Evolutionary conservation across 2,888 invertebrate genomes (phyloP).

Genomic region (Ennomos fuscantarius): DNA sequence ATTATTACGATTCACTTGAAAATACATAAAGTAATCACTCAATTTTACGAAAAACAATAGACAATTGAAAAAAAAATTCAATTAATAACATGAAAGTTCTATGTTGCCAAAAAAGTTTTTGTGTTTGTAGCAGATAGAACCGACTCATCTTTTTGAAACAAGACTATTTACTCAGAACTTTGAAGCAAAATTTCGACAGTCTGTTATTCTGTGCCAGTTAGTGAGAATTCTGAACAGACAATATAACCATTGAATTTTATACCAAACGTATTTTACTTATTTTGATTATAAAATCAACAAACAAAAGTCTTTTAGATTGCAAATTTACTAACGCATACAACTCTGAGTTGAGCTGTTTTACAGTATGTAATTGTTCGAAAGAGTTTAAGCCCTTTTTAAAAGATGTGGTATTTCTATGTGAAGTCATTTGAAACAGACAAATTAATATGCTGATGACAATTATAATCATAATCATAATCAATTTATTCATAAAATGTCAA

Average conservation of each 20-base stretch:
- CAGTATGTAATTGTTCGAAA: too few species aligned
- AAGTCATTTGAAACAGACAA: too few species aligned
- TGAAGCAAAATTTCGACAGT: conserved; percentile 41
- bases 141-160: conserved; percentile 33
- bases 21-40: not conserved
- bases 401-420: too few species aligned
- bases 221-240: conserved; percentile 43
- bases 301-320: not conserved
- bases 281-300: conserved; percentile 14
- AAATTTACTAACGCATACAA: not conserved
- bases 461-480: too few species aligned
- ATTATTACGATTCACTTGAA: too few species aligned
- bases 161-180: conserved; percentile 48
- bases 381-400: too few species aligned
- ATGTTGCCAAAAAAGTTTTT: conserved; percentile 12
- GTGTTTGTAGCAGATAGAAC: conserved; percentile 1
- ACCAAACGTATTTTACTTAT: conserved; percentile 32
- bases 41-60: conserved; percentile 1
- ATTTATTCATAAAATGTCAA: too few species aligned
- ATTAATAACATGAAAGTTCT: conserved; percentile 10
- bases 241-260: conserved; percentile 43
- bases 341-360: too few species aligned
- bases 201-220: conserved; percentile 42
- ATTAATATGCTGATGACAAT: too few species aligned
- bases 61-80: conserved; percentile 8